Percentiles rank a stretch among this genome's conserved stretches.
Conservation (phyloP, 2,888 invertebrate species). For the Pediacus dermestoides region DNA sequence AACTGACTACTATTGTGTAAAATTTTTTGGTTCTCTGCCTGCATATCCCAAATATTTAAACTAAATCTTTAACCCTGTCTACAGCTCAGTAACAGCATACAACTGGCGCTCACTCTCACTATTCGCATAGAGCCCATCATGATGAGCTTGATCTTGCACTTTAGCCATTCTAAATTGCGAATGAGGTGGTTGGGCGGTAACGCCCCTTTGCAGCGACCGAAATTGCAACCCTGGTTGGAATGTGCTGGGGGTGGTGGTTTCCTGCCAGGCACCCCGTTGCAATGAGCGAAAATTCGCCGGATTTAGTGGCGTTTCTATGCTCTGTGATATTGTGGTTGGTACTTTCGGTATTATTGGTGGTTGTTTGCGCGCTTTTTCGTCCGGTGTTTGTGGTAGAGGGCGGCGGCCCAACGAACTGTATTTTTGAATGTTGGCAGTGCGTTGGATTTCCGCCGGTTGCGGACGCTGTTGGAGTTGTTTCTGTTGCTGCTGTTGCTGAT, state of each 20-base stretch:
- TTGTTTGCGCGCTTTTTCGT: conserved; percentile 46
- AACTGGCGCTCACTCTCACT: conserved; percentile 53
- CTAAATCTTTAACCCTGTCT: conserved; percentile 37
- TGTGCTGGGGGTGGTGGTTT: conserved; percentile 28
- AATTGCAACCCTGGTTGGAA: conserved; percentile 41
- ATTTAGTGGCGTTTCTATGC: conserved; percentile 46
- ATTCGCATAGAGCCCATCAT: conserved; percentile 47
- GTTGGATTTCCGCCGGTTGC: conserved; percentile 29
- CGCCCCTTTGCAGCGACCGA: conserved; percentile 52
- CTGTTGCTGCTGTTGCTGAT: conserved; percentile 55
- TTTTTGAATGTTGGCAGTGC: conserved; percentile 50
- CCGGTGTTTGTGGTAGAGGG: conserved; percentile 49
- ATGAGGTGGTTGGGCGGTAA: conserved; percentile 39
- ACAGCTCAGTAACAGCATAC: conserved; percentile 73
- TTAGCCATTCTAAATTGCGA: conserved; percentile 46
- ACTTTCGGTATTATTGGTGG: conserved; percentile 46
- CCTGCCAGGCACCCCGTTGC: conserved; percentile 49
- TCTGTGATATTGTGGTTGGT: conserved; percentile 42
- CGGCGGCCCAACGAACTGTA: conserved; percentile 49
- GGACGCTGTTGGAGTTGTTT: conserved; percentile 32
- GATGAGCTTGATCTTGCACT: conserved; percentile 47
- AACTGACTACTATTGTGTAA: neutral
- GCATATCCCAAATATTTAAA: conserved; percentile 46
- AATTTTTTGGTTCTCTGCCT: conserved; percentile 19
- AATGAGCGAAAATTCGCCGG: conserved; percentile 56